phyloP scores from a whole-genome alignment of 2,797 vertebrate genomes.

The Artibeus jamaicensis region DNA sequence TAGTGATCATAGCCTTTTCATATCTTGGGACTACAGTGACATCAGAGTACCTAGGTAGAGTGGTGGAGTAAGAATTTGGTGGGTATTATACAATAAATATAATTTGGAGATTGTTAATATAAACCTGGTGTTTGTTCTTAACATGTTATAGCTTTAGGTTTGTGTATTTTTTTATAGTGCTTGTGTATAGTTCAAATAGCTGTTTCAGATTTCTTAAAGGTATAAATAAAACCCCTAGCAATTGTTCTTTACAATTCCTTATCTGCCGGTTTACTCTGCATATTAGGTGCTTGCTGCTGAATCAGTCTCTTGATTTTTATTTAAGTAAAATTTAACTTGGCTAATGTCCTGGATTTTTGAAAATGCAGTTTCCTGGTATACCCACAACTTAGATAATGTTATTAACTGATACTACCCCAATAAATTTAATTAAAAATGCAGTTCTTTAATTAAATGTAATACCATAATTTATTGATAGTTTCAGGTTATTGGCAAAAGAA shows the following conservation, averaged over 20 bases:
- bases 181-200: background rate
- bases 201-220: background rate
- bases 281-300: background rate
- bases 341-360: background rate
- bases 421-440: background rate
- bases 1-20: background rate
- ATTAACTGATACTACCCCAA: background rate
- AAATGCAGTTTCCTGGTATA: background rate
- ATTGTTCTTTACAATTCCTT: background rate
- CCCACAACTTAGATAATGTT: background rate
- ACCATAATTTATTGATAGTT: slow-evolving; percentile 9
- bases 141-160: background rate
- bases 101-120: background rate
- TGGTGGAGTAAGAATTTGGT: background rate
- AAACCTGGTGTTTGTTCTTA: background rate
- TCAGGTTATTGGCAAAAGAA: slow-evolving; percentile 4
- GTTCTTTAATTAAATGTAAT: background rate
- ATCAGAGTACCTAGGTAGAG: background rate
- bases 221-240: background rate
- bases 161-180: background rate
- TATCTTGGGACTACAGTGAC: background rate
- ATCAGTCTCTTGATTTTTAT: background rate
- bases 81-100: background rate
- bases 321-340: slow-evolving; percentile 28
- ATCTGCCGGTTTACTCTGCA: background rate